Base-by-base conservation (phyloP, 2,888 invertebrate species). In the Prenolepis imparis region DNA sequence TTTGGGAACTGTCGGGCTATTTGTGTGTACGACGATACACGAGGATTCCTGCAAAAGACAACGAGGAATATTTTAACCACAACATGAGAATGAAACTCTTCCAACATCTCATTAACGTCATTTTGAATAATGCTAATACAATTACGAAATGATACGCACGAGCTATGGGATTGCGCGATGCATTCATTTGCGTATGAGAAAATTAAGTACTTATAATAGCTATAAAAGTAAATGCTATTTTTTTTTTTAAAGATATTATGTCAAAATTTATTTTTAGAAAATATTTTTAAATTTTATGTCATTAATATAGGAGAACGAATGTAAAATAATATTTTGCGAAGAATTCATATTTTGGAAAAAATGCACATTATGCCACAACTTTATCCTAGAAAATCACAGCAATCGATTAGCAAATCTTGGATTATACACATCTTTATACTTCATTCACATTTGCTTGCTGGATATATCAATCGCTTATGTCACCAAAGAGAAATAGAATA, bases 1-100 rank as follows among this genome's bases (percentile, higher is more conserved):
- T 90, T 89, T 87, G 75, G 81, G 77, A 86, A 81, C 84, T 85
- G 74, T 86, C 77, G 78, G 84, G 91, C 89, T 92, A 92, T 92
- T 91, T 91, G 89, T 86, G 91, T 87, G 86, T 82, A 84, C 72
- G 66, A 55, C 68, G 82, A 81, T 73, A 86, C 66, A 83, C 85
- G 88, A 67, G 77, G 86, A 91, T 88, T 88, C 87, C 89, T 84
- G 86, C 88, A 84, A 88, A 86, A 86, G 90, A 89, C 81, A 88
- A 88, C 86, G 89, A 86, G 87, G 86, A 86, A 85, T 67, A 84
- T 84, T 32, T 59, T 85, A 85, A 84, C 48, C 68, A 72, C 72
- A 75, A 90, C 85, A 70, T 73, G 80, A 83, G 61, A 44, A 82
- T 39, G 80, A 52, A 59, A 83, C 63, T 70, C 84, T 24, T 63